Evolutionary conservation across 2,113 vertebrate genomes (phyloP).

Genomic region (Procavia capensis): DNA sequence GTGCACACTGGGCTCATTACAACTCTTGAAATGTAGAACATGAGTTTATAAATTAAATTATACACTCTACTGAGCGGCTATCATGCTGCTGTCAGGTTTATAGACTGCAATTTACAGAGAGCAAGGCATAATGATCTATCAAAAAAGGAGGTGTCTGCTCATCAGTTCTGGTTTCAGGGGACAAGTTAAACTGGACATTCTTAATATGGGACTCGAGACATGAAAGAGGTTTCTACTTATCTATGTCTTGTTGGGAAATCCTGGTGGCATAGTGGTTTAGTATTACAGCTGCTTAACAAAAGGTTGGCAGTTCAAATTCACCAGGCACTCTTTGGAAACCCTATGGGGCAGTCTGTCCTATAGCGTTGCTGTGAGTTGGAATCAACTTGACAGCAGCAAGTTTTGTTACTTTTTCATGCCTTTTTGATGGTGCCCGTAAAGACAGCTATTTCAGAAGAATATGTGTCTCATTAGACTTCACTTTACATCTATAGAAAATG

Average conservation of each 20-base stretch:
- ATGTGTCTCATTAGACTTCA: not conserved
- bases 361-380: too few species aligned
- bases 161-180: not conserved
- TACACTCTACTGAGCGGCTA: slow-evolving; percentile 31
- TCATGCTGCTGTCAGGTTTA: slow-evolving; percentile 38
- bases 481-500: not conserved
- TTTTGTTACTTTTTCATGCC: not conserved
- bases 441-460: not conserved
- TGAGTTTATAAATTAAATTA: slow-evolving; percentile 64
- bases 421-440: not conserved
- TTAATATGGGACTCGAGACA: not conserved
- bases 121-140: not conserved
- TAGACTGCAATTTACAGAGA: not conserved
- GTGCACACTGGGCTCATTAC: not conserved
- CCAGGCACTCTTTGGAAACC: too few species aligned
- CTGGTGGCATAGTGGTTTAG: too few species aligned
- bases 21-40: slow-evolving; percentile 56
- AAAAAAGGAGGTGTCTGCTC: not conserved
- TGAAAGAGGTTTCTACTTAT: not conserved
- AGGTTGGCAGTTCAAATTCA: too few species aligned
- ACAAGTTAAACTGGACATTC: not conserved
- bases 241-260: not conserved
- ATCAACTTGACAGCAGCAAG: too few species aligned
- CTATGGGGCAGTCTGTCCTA: too few species aligned
- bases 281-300: too few species aligned